These are phyloP conservation scores for Zaprionus africanus DNA, from an alignment of 1,140 invertebrate species.

Conservation along the genomic window DNA sequence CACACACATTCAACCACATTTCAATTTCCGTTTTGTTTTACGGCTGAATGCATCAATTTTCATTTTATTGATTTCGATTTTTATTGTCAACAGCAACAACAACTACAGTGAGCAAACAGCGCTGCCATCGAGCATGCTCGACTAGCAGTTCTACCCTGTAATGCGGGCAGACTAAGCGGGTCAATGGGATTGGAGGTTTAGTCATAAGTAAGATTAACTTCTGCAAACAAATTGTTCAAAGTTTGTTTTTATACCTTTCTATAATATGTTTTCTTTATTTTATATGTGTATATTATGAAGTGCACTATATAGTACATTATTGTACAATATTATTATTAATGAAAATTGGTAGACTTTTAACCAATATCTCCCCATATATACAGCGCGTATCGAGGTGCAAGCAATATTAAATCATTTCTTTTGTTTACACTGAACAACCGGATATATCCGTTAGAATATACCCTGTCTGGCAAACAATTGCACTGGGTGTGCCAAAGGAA, in stretches of 20 bases:
- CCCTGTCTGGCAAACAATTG: background rate
- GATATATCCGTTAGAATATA: background rate
- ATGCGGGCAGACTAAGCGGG: no score
- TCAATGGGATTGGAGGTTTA: no score
- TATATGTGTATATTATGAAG: background rate
- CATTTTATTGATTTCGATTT: constrained; percentile 78
- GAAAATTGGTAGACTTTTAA: no score
- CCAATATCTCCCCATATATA: background rate
- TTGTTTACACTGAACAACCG: background rate
- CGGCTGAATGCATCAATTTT: constrained; percentile 76
- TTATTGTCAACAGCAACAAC: constrained; percentile 67
- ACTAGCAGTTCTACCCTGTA: background rate
- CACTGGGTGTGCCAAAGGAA: constrained; percentile 1
- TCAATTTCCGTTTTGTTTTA: constrained; percentile 80
- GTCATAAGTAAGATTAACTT: no score
- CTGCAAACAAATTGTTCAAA: no score
- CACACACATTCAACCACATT: constrained; percentile 61
- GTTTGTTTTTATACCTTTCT: no score
- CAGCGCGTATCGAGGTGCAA: background rate
- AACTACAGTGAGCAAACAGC: background rate
- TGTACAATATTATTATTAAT: no score
- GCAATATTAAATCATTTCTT: constrained; percentile 5
- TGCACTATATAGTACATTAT: background rate
- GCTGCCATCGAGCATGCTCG: background rate
- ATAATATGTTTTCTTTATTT: background rate